Conservation (phyloP, 2,888 invertebrate genomes). For the Calephelis perditalis region DNA sequence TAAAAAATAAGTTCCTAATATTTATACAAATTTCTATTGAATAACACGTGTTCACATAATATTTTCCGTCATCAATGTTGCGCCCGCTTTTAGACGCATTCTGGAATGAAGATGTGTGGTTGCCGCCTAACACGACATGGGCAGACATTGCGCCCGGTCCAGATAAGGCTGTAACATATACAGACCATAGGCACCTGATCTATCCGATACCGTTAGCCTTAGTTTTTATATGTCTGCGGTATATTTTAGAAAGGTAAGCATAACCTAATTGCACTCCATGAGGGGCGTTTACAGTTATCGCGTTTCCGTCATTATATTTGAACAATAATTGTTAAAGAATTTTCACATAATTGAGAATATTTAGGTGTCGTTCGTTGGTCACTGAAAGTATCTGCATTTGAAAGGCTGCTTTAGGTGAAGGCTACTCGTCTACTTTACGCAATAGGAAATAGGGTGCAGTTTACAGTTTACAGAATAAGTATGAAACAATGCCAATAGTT, state of each 20-base stretch:
- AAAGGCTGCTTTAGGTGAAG: neutral
- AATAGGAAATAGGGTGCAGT: neutral
- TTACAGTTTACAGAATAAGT: neutral
- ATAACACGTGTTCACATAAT: constrained; percentile 11
- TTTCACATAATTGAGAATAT: neutral
- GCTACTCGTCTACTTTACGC: neutral
- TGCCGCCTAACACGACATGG: constrained; percentile 95
- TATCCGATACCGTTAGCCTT: constrained; percentile 91
- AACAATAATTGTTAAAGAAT: neutral
- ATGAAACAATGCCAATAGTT: too few relatives aligned
- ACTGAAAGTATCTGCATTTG: neutral
- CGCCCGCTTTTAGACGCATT: constrained; percentile 73
- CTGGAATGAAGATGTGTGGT: constrained; percentile 93
- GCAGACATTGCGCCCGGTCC: constrained; percentile 87
- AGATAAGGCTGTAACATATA: constrained; percentile 84
- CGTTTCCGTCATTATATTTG: constrained; percentile 11
- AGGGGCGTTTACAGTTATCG: constrained; percentile 25
- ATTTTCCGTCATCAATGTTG: constrained; percentile 45
- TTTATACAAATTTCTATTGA: constrained; percentile 4
- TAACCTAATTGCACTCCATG: constrained; percentile 18
- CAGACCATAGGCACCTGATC: constrained; percentile 88
- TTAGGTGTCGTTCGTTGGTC: neutral
- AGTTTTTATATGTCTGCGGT: constrained; percentile 86
- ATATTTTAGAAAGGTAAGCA: constrained; percentile 91
- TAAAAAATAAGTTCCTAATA: constrained; percentile 1